Base-by-base conservation (phyloP, 2,888 invertebrate species). In the Oscheius sp. region DNA sequence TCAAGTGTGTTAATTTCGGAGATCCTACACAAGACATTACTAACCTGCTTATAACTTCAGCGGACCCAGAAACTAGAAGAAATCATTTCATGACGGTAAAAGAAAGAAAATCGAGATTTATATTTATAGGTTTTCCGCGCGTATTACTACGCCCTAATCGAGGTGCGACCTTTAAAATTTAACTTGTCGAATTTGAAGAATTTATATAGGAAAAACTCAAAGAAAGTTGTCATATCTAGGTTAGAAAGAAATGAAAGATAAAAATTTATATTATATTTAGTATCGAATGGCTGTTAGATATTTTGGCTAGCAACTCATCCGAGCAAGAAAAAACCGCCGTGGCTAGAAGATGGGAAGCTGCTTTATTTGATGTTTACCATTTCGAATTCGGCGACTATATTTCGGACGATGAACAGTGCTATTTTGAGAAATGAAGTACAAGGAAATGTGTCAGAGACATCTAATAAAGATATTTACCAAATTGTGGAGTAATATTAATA, bases 101-200 rank as follows among this genome's bases (percentile, higher is more conserved):
- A 2, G 38, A 45, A 36, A 24, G 5, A 9, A 41, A 41, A 3
- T 32, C 24, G 5, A 54, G 26, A 28, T 47, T 57, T 57, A 28
- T n/a, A 44, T 22, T 68, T 71, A 38, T 47, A 75, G 70, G 64
- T 81, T 5, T 72, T 81, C 45, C 77, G 77, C 33, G 49, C 67
- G 33, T 81, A 81, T 56, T 79, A 70, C 69, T 81, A 79, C 59
- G 64, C 72, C 2, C 68, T 80, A 28, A 74, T 79, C 26, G 81
- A 81, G 41, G 32, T 71, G 20, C 72, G 70, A 17, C 63, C 74
- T 2, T 72, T 72, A 1, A 73, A 72, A 22, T 81, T 75, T 61
- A 73, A 76, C 28, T 41, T 81, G 26, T 8, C 66, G 1, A 68
- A 76, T 45, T 65, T 81, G 61, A 78, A 76, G 17, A 49, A 47